A percentile compares a stretch with the other conserved stretches of the same genome.
Conservation (phyloP, 2,888 invertebrate genomes). For the Tenodera sinensis region DNA sequence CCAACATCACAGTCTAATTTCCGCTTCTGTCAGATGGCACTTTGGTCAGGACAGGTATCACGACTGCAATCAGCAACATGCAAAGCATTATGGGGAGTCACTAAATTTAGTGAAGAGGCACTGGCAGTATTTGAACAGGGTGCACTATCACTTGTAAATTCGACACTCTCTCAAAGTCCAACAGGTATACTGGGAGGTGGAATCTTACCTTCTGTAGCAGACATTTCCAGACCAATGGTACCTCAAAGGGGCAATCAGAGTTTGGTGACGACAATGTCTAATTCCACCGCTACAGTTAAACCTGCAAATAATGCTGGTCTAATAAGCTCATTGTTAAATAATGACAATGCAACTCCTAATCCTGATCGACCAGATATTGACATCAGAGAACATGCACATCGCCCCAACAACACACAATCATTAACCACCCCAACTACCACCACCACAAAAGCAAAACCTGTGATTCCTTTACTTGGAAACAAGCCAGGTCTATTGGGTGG, state of each 20-base stretch:
- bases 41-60: constrained; percentile 62
- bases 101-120: constrained; percentile 2
- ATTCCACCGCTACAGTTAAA: not conserved
- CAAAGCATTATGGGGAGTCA: constrained; percentile 13
- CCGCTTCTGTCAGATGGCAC: constrained; percentile 59
- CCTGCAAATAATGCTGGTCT: not conserved
- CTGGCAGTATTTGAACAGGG: not conserved
- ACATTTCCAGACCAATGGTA: not conserved
- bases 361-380: not conserved
- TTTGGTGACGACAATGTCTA: not conserved
- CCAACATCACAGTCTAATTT: constrained; percentile 46
- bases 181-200: not conserved
- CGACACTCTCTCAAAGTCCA: not conserved
- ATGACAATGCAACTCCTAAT: not conserved
- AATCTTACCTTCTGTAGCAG: not conserved
- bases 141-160: not conserved
- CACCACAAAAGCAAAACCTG: not conserved
- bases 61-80: constrained; percentile 56
- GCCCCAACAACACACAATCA: not conserved
- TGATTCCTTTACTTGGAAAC: not conserved
- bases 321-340: not conserved
- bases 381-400: not conserved
- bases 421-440: not conserved
- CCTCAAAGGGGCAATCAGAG: not conserved
- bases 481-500: not conserved